Conservation (phyloP, 1,140 invertebrate species). For the Megalonaias nervosa region DNA sequence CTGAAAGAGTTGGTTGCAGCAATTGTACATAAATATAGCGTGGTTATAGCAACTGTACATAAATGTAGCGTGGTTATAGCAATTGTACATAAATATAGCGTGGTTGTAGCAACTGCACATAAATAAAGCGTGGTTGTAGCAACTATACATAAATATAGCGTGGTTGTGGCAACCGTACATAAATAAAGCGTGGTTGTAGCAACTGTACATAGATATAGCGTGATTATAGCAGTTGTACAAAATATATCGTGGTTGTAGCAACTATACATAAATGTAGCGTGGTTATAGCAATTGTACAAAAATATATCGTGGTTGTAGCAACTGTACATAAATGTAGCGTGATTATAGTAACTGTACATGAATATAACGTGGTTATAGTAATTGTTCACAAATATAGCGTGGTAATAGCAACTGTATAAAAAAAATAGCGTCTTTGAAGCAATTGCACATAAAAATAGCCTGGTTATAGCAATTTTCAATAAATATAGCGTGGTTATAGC, state of each 20-base stretch:
- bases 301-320: background rate
- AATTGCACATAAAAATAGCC: background rate
- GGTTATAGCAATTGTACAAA: background rate
- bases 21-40: background rate
- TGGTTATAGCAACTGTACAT: background rate
- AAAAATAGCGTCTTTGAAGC: background rate
- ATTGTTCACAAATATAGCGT: too few species aligned
- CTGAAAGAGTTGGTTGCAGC: constrained; percentile 30
- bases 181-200: background rate
- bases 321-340: background rate
- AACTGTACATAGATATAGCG: background rate
- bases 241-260: too few species aligned
- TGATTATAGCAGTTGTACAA: background rate
- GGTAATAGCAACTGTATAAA: background rate
- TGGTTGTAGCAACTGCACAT: background rate
- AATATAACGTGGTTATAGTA: background rate
- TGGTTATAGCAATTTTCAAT: background rate
- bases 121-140: background rate
- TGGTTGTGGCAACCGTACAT: background rate
- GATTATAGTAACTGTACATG: background rate
- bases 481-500: too few species aligned
- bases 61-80: background rate
- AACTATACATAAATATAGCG: background rate
- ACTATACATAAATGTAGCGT: background rate
- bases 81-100: background rate